These are phyloP conservation scores for Cephus rjabovi DNA, from an alignment of 2,888 invertebrate species.

Conservation along the genomic window DNA sequence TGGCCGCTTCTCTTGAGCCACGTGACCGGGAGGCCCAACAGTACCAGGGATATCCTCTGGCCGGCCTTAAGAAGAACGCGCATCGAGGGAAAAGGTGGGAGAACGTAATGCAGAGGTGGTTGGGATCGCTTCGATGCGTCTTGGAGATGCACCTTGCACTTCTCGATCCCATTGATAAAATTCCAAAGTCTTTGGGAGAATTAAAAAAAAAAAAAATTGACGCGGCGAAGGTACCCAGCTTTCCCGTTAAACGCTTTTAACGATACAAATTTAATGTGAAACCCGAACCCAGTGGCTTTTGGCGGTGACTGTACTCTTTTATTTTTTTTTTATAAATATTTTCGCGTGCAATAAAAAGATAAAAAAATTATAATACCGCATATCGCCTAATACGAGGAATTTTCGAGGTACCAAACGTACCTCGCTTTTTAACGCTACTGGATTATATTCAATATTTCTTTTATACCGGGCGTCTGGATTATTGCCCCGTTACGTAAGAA, in stretches of 20 bases:
- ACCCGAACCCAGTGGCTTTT: no score
- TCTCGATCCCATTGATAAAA: conserved; percentile 46
- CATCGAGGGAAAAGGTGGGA: conserved; percentile 3
- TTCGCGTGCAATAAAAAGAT: neutral
- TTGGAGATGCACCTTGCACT: conserved; percentile 36
- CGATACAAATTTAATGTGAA: no score
- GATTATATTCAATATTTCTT: neutral
- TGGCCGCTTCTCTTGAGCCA: no score
- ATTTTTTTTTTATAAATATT: neutral
- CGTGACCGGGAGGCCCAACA: no score
- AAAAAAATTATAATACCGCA: neutral
- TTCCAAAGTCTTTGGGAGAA: conserved; percentile 18
- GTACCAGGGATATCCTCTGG: no score
- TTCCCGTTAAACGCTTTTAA: no score
- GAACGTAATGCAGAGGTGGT: neutral
- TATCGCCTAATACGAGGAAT: neutral
- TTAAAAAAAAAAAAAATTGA: no score
- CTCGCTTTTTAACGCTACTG: neutral
- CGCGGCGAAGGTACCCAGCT: no score
- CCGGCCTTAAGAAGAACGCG: conserved; percentile 1
- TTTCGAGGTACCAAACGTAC: neutral
- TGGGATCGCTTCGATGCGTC: neutral
- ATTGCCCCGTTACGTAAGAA: neutral
- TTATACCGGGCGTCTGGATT: neutral
- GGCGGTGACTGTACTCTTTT: neutral